phyloP scores from a whole-genome alignment of 1,140 invertebrate species.

The Stegodyphus mimosarum region DNA sequence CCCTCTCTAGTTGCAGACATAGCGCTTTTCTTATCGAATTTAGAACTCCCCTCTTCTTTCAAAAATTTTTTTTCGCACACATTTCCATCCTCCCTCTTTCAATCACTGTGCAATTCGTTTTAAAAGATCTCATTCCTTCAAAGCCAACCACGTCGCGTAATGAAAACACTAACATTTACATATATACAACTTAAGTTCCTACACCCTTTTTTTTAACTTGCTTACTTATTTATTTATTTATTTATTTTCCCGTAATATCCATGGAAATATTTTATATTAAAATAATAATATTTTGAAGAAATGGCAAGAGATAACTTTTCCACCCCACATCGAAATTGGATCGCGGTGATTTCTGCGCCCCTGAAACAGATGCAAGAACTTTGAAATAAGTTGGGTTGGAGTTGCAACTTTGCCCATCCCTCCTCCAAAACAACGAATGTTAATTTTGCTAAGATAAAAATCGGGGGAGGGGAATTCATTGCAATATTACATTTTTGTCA shows the following conservation, averaged over 20 bases:
- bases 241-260: background rate
- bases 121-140: background rate
- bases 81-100: background rate
- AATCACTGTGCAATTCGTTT: background rate
- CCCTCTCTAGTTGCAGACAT: too few relatives aligned
- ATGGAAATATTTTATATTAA: constrained; percentile 17
- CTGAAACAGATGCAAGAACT: too few relatives aligned
- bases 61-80: background rate
- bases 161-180: constrained; percentile 22
- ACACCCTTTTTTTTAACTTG: too few relatives aligned
- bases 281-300: background rate
- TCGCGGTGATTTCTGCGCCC: too few relatives aligned
- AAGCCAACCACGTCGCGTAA: too few relatives aligned
- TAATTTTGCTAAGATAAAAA: too few relatives aligned
- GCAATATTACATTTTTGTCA: too few relatives aligned
- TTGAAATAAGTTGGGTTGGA: too few relatives aligned
- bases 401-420: too few relatives aligned
- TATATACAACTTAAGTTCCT: constrained; percentile 6
- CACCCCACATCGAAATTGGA: too few relatives aligned
- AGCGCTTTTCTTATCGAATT: background rate
- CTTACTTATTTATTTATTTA: background rate
- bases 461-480: too few relatives aligned
- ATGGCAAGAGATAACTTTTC: background rate
- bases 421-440: too few relatives aligned
- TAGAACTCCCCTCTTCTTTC: background rate